These are phyloP conservation scores for Propsilocerus akamusi DNA, from an alignment of 1,140 invertebrate species.

Conservation along the genomic window DNA sequence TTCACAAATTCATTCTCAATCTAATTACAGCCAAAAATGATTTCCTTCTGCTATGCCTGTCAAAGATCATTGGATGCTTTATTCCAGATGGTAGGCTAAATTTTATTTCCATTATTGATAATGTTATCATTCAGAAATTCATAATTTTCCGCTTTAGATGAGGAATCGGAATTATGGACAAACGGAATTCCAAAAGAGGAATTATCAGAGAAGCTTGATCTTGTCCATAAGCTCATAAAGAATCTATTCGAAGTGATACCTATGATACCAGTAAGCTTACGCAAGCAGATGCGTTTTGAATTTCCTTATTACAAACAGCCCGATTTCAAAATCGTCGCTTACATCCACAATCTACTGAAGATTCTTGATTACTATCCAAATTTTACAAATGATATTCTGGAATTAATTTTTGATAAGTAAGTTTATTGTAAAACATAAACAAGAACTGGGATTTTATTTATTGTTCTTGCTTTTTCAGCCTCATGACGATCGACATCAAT, in stretches of 20 bases:
- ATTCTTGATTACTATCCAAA: constrained; percentile 41
- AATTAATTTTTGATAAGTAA: constrained; percentile 47
- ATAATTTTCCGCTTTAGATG: too few relatives aligned
- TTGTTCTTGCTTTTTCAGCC: constrained; percentile 24
- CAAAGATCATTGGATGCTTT: constrained; percentile 34
- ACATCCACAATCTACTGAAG: constrained; percentile 41
- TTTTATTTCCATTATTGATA: too few relatives aligned
- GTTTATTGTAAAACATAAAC: constrained; percentile 21
- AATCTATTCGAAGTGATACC: constrained; percentile 18
- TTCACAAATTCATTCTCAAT: constrained; percentile 39
- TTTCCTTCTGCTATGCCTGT: constrained; percentile 35
- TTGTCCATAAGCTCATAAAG: constrained; percentile 15
- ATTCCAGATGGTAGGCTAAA: too few relatives aligned
- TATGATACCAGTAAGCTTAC: constrained; percentile 15
- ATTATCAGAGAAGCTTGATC: constrained; percentile 11
- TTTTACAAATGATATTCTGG: constrained; percentile 34
- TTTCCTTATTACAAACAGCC: constrained; percentile 45
- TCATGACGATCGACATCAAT: constrained; percentile 48
- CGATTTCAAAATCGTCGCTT: constrained; percentile 34
- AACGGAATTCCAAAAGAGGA: constrained; percentile 23
- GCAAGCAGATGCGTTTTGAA: constrained; percentile 12
- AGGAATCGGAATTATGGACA: constrained; percentile 12
- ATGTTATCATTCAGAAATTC: too few relatives aligned
- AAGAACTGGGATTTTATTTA: constrained; percentile 4
- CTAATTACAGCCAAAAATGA: constrained; percentile 39